Conservation (phyloP, 2,113 vertebrate genomes). For the Tyrannus savana region DNA sequence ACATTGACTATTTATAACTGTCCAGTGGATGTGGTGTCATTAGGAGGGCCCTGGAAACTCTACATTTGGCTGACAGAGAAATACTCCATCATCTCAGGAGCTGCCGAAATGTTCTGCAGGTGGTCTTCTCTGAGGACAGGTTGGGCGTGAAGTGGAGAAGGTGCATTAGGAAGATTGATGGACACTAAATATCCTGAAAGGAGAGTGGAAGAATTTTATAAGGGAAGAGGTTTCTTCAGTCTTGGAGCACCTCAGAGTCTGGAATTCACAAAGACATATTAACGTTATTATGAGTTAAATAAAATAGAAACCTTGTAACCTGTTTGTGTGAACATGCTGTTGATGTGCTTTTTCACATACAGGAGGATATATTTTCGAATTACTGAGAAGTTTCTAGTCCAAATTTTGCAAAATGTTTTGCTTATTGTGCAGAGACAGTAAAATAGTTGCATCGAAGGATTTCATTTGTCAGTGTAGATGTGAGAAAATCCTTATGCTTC, state of each 20-base stretch:
- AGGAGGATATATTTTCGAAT: neutral
- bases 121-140: neutral
- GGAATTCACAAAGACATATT: neutral
- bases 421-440: neutral
- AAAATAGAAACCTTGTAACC: neutral
- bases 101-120: neutral
- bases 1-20: neutral
- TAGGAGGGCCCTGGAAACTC: neutral
- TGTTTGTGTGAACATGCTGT: neutral
- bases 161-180: slow-evolving; percentile 6
- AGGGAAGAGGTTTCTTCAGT: neutral
- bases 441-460: neutral
- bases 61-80: neutral
- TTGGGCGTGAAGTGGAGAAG: neutral
- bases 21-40: neutral
- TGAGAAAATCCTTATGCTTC: neutral
- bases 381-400: neutral
- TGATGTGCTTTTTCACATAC: neutral
- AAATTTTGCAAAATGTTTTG: neutral
- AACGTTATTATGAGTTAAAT: neutral
- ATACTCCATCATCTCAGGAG: neutral
- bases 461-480: neutral
- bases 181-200: neutral
- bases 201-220: neutral
- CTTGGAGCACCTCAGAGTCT: neutral